These are phyloP conservation scores for Tetranychus piercei DNA, from an alignment of 2,888 invertebrate species.

Conservation along the genomic window DNA sequence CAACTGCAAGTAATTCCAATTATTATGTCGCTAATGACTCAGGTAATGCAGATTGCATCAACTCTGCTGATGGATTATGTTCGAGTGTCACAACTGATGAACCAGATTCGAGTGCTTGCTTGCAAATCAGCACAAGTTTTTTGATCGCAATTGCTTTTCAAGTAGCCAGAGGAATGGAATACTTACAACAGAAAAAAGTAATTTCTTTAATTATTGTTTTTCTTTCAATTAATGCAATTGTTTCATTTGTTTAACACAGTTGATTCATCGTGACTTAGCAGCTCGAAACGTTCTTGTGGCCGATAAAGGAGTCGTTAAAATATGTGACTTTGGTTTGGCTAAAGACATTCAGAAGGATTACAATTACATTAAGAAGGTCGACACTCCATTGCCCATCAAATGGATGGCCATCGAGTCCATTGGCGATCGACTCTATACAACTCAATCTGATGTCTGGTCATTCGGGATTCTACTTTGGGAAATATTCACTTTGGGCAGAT, in stretches of 20 bases:
- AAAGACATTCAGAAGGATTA: constrained; percentile 67
- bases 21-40: neutral
- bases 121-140: constrained; percentile 46
- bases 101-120: neutral
- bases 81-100: neutral
- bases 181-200: constrained; percentile 68
- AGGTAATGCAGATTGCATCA: neutral
- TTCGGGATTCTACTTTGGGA: constrained; percentile 27
- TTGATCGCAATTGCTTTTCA: constrained; percentile 78
- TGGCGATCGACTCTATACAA: constrained; percentile 34
- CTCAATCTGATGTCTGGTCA: constrained; percentile 37
- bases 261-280: constrained; percentile 41
- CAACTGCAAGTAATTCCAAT: neutral
- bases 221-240: neutral
- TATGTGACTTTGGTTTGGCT: constrained; percentile 87
- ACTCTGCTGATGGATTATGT: neutral
- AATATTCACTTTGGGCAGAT: constrained; percentile 26
- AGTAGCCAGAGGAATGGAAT: constrained; percentile 86
- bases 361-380: constrained; percentile 73
- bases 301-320: constrained; percentile 77
- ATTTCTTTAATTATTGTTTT: neutral
- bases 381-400: constrained; percentile 38
- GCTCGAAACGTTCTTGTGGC: constrained; percentile 74
- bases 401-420: constrained; percentile 37
- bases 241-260: constrained; percentile 27